Conservation (phyloP, 2,888 invertebrate species). For the Noctua pronuba region DNA sequence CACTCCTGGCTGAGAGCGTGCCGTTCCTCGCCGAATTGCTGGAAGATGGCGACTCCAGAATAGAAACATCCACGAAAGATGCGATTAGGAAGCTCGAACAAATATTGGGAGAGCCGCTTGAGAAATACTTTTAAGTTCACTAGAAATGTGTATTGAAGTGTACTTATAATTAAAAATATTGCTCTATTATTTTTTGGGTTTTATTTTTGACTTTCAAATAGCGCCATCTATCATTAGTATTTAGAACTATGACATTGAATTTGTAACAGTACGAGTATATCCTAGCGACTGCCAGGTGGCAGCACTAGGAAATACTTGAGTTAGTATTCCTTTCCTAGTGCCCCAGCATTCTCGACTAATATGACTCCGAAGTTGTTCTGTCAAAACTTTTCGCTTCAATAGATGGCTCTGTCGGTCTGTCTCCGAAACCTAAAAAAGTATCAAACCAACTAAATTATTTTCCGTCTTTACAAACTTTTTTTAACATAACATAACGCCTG, state of each 20-base stretch:
- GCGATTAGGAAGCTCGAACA: conserved; percentile 96
- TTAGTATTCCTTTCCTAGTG: too few species aligned
- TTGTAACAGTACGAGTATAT: background rate
- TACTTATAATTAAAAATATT: background rate
- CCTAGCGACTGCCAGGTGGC: background rate
- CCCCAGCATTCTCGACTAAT: too few species aligned
- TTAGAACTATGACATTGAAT: background rate
- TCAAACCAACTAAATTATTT: background rate
- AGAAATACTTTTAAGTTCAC: conserved; percentile 94
- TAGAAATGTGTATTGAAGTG: background rate
- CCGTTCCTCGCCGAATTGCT: conserved; percentile 98
- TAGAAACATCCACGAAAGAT: conserved; percentile 94
- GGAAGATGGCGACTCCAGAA: conserved; percentile 96
- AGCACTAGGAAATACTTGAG: background rate
- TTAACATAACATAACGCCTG: background rate
- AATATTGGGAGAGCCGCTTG: conserved; percentile 96
- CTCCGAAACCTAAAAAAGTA: background rate
- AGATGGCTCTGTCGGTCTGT: conserved; percentile 29
- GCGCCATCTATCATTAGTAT: conserved; percentile 15
- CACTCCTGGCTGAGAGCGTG: conserved; percentile 97
- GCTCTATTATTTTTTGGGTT: rapidly evolving
- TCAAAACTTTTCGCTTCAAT: background rate
- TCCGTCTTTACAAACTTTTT: background rate
- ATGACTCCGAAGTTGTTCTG: background rate
- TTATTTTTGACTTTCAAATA: background rate